Evolutionary conservation across 2,888 invertebrate genomes (phyloP).

Genomic region (Mesopsocus fuscifrons): DNA sequence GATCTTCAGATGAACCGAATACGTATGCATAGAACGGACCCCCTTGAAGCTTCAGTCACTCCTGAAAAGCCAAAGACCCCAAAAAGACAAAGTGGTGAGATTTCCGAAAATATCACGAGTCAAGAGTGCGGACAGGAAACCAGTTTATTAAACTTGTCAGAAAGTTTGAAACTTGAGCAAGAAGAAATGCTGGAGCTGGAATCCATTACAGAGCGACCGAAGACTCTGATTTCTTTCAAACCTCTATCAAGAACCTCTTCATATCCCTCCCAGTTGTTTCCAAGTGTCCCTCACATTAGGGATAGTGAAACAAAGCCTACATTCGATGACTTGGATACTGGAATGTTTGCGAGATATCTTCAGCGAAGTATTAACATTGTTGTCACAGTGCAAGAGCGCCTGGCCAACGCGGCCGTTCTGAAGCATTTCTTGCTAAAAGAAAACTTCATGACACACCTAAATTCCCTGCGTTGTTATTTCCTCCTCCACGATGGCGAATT

Average conservation of each 20-base stretch:
- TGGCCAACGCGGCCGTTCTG: constrained; percentile 52
- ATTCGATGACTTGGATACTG: background rate
- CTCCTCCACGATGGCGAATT: constrained; percentile 67
- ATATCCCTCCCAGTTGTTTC: background rate
- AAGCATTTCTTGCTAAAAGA: constrained; percentile 45
- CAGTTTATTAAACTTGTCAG: background rate
- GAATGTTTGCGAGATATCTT: constrained; percentile 25
- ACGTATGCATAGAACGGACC: background rate
- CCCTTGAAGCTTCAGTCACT: background rate
- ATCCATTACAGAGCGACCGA: constrained; percentile 22
- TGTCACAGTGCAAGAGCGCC: constrained; percentile 42
- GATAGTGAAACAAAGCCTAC: background rate
- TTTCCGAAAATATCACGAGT: background rate
- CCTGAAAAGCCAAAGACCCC: background rate
- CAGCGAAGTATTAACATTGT: constrained; percentile 49
- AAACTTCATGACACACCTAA: constrained; percentile 48
- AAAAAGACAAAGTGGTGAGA: background rate
- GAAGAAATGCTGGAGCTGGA: constrained; percentile 27
- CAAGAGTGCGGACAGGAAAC: background rate
- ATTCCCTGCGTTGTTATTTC: constrained; percentile 55
- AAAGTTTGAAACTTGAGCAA: background rate
- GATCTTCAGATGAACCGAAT: background rate
- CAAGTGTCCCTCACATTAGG: background rate
- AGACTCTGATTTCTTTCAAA: no score
- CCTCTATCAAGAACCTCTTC: background rate